These are phyloP conservation scores for Leucoraja erinaceus DNA, from an alignment of 2,113 vertebrate species.

Conservation along the genomic window DNA sequence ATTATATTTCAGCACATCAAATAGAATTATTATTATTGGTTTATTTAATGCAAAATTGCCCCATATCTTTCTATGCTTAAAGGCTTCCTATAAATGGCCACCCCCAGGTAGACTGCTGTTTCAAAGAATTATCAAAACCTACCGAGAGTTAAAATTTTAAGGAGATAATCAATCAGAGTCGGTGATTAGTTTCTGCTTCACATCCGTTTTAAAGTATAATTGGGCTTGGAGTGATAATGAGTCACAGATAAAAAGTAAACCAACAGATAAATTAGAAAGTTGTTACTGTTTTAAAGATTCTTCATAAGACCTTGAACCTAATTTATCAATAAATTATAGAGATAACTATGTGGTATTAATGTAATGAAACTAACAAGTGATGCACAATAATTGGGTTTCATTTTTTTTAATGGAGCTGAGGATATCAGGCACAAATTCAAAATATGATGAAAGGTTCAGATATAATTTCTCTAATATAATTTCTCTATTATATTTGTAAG, in stretches of 20 bases:
- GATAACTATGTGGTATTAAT: neutral
- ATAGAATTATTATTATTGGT: neutral
- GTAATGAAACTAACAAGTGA: neutral
- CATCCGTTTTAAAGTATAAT: neutral
- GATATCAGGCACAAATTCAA: neutral
- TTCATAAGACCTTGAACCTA: neutral
- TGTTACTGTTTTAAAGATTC: neutral
- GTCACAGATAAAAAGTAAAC: neutral
- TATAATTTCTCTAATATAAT: neutral
- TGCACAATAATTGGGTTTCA: neutral
- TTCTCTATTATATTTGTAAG: neutral
- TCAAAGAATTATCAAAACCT: neutral
- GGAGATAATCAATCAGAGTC: neutral
- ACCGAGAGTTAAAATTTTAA: neutral
- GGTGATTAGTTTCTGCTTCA: neutral
- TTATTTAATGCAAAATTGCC: too few species aligned
- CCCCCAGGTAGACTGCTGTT: neutral
- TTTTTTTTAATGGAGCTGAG: constrained; percentile 2
- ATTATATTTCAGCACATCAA: neutral
- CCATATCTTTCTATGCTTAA: neutral
- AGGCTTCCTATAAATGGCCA: neutral
- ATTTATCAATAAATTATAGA: neutral
- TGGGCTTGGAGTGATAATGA: neutral
- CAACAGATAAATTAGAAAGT: neutral
- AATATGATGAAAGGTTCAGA: neutral